phyloP scores from a whole-genome alignment of 2,888 invertebrate genomes.

The Conops quadrifasciatus region DNA sequence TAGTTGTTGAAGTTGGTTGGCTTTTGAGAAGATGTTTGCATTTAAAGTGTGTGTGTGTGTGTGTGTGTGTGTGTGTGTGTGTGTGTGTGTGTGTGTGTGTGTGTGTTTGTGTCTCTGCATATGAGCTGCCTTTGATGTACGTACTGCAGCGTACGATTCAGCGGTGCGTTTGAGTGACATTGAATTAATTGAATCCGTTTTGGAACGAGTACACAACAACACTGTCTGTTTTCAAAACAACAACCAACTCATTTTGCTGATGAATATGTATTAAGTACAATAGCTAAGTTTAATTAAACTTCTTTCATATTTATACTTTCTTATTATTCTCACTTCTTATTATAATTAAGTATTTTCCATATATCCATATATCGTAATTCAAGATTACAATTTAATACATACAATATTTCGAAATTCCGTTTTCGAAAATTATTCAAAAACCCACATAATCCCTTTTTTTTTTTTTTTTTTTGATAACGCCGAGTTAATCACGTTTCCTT shows the following conservation, averaged over 20 bases:
- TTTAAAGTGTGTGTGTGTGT: not conserved
- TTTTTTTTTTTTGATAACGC: too few species aligned
- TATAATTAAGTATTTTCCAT: too few species aligned
- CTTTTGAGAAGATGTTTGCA: not conserved
- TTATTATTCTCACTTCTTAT: too few species aligned
- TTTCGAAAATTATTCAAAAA: too few species aligned
- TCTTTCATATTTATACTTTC: too few species aligned
- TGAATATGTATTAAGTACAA: too few species aligned
- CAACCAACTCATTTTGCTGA: not conserved
- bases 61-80: slow-evolving; percentile 1
- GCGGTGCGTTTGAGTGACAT: slow-evolving; percentile 23
- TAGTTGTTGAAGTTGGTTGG: not conserved
- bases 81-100: not conserved
- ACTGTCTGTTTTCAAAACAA: not conserved
- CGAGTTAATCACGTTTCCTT: too few species aligned
- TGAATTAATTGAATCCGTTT: not conserved
- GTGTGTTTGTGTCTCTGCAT: not conserved
- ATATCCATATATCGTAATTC: too few species aligned
- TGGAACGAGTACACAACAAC: not conserved
- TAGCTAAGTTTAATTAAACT: too few species aligned
- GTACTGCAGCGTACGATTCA: slow-evolving; percentile 8
- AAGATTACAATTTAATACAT: too few species aligned
- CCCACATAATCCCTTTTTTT: too few species aligned
- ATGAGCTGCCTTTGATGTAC: not conserved
- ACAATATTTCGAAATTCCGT: too few species aligned